Conservation (phyloP, 1,140 invertebrate genomes). For the Sycophaga agraensis region DNA sequence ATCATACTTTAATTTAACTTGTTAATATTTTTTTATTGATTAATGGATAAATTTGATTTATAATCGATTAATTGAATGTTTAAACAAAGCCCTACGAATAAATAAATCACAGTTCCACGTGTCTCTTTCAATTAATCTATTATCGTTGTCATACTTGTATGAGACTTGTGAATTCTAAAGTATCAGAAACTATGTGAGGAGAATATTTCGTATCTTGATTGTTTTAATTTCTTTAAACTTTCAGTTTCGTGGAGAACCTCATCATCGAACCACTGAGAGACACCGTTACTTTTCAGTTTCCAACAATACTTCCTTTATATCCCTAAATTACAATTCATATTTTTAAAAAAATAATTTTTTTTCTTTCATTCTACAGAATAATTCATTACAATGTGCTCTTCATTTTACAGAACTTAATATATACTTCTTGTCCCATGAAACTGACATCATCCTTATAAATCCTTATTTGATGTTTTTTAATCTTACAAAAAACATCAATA, state of each 20-base stretch:
- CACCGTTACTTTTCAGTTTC: constrained; percentile 45
- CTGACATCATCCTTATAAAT: neutral
- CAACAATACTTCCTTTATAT: constrained; percentile 23
- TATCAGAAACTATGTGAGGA: constrained; percentile 17
- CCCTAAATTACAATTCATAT: constrained; percentile 1
- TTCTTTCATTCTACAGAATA: neutral
- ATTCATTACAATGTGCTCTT: constrained; percentile 7
- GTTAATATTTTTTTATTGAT: no score
- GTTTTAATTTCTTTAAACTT: constrained; percentile 61
- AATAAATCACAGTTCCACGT: neutral
- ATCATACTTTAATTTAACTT: no score
- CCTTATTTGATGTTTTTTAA: constrained; percentile 4
- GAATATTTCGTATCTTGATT: constrained; percentile 42
- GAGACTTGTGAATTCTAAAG: constrained; percentile 9
- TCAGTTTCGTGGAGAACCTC: constrained; percentile 54
- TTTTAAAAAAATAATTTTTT: constrained; percentile 3
- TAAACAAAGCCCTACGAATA: neutral
- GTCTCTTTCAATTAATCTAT: neutral
- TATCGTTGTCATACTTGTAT: neutral
- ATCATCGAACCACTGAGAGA: constrained; percentile 49
- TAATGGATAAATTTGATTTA: neutral
- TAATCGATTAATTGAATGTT: constrained; percentile 9
- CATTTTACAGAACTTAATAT: constrained; percentile 28
- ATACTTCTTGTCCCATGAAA: constrained; percentile 5
- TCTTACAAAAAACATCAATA: constrained; percentile 4